Conservation (phyloP, 92 coral and sea anemone genomes). For the Siderastrea radians region DNA sequence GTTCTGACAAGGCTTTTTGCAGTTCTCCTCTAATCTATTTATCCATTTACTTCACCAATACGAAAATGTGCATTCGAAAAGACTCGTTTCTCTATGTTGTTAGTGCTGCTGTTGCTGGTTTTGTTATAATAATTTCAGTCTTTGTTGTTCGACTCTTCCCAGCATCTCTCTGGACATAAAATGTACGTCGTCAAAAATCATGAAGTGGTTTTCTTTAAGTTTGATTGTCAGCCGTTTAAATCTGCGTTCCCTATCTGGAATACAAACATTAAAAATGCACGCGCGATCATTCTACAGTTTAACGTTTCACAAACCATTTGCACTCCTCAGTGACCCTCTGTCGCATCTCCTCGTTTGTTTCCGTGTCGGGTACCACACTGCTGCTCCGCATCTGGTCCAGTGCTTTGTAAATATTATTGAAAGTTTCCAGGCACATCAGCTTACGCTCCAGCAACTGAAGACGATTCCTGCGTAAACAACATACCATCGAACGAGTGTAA, state of each 20-base stretch:
- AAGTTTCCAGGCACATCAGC: slow-evolving; percentile 87
- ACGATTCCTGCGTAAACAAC: slow-evolving; percentile 75
- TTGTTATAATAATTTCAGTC: no score
- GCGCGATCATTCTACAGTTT: not conserved
- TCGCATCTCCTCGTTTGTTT: slow-evolving; percentile 96
- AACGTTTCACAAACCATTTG: slow-evolving; percentile 72
- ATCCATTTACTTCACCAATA: no score
- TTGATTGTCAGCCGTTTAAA: no score
- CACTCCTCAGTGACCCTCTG: slow-evolving; percentile 98
- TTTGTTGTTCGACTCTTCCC: no score
- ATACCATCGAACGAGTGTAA: not conserved
- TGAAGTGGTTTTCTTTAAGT: no score
- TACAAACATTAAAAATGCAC: not conserved
- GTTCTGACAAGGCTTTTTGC: not conserved
- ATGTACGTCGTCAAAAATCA: no score
- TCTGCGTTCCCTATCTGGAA: not conserved
- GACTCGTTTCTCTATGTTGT: no score
- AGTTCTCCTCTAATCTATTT: not conserved
- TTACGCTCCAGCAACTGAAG: slow-evolving; percentile 89
- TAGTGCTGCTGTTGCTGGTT: no score
- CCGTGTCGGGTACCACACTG: slow-evolving; percentile 82
- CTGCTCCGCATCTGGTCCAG: slow-evolving; percentile 89
- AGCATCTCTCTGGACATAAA: no score
- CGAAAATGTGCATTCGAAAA: no score
- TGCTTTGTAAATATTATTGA: slow-evolving; percentile 87